Percentiles rank a stretch among this genome's conserved stretches.
Conservation (phyloP, 1,140 invertebrate genomes). For the Manduca sexta region DNA sequence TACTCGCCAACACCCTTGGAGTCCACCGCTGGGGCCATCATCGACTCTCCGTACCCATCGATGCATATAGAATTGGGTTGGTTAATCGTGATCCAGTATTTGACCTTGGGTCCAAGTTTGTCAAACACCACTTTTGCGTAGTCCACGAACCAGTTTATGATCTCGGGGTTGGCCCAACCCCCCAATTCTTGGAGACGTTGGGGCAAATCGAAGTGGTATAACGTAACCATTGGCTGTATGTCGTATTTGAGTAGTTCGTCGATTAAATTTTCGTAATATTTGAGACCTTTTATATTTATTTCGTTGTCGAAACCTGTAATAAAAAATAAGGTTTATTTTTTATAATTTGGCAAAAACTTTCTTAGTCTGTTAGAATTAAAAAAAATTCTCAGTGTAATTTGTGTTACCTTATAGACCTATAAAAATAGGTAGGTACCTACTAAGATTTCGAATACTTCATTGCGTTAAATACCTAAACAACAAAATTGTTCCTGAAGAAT, state of each 20-base stretch:
- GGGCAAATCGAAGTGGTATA: constrained; percentile 81
- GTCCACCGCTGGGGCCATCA: constrained; percentile 68
- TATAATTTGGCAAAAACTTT: too few species aligned
- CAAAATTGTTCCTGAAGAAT: too few species aligned
- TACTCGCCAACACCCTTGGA: constrained; percentile 72
- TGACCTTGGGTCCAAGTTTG: constrained; percentile 76
- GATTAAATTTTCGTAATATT: constrained; percentile 79
- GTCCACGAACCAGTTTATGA: constrained; percentile 75
- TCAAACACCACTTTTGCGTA: constrained; percentile 76
- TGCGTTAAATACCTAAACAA: too few species aligned
- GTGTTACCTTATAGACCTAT: too few species aligned
- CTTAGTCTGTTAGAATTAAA: too few species aligned
- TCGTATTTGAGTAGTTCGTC: constrained; percentile 74
- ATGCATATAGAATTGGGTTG: constrained; percentile 77
- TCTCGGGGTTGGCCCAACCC: constrained; percentile 77
- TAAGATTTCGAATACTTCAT: too few species aligned
- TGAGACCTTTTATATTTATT: constrained; percentile 76
- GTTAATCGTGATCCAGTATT: constrained; percentile 80
- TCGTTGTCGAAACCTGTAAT: constrained; percentile 69
- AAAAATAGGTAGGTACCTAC: too few species aligned
- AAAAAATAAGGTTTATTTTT: not conserved
- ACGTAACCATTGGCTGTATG: constrained; percentile 76
- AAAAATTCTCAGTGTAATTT: too few species aligned
- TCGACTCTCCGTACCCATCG: constrained; percentile 72
- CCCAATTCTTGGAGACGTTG: constrained; percentile 76